Evolutionary conservation across 1,140 invertebrate species (phyloP).

Genomic region (Brachionus calyciflorus): DNA sequence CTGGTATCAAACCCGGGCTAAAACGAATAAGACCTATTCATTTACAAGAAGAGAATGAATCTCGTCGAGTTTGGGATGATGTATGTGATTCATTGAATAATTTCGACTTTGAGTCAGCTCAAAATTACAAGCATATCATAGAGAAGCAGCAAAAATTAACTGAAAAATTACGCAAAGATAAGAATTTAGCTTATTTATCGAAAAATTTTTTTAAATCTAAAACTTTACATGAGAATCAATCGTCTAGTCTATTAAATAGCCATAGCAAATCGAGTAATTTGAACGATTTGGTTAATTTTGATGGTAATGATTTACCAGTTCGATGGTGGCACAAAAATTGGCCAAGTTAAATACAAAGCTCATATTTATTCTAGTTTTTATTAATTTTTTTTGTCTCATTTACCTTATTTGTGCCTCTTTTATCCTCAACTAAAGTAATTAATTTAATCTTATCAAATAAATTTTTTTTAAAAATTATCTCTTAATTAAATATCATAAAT

Average conservation of each 20-base stretch:
- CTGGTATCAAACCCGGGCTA: constrained; percentile 49
- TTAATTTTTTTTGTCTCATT: no score
- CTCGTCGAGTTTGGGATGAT: constrained; percentile 56
- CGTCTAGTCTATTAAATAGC: neutral
- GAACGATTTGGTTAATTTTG: neutral
- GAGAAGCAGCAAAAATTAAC: constrained; percentile 9
- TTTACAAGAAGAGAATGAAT: constrained; percentile 57
- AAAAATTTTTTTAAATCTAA: constrained; percentile 35
- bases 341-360: neutral
- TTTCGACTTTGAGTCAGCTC: constrained; percentile 55
- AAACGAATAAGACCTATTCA: constrained; percentile 55
- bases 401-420: no score
- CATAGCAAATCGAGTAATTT: neutral
- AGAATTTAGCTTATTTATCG: constrained; percentile 8
- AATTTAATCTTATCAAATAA: no score
- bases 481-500: no score
- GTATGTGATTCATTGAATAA: constrained; percentile 55
- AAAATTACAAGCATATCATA: neutral
- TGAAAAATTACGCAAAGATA: constrained; percentile 6
- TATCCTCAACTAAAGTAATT: no score
- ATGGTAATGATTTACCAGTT: neutral
- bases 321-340: constrained; percentile 24
- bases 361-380: no score
- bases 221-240: neutral
- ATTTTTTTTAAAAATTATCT: no score